A percentile compares a stretch with the other conserved stretches of the same genome.
Conservation (phyloP, 2,797 vertebrate genomes). For the Thripadectes ignobilis region DNA sequence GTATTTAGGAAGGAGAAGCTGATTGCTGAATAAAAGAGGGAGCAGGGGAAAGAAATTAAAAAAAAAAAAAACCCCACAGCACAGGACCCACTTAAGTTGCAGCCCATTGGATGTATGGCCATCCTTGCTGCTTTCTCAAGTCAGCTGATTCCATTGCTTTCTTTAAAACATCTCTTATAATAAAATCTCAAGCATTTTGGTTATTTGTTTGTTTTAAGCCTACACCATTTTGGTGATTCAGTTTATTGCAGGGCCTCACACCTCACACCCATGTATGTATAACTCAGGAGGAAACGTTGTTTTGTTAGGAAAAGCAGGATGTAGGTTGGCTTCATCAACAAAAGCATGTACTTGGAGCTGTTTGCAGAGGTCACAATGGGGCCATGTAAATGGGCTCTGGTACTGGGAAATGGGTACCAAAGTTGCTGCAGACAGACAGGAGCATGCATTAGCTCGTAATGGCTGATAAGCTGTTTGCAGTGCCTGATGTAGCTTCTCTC, state of each 20-base stretch:
- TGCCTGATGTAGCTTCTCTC: not conserved
- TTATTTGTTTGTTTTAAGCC: not conserved
- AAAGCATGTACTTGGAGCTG: not conserved
- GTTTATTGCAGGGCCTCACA: not conserved
- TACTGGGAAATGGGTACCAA: not conserved
- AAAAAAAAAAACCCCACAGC: no score
- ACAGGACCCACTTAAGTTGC: not conserved
- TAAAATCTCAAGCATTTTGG: not conserved
- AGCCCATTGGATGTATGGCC: not conserved
- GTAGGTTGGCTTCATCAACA: not conserved
- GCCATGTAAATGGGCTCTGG: not conserved
- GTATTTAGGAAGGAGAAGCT: not conserved
- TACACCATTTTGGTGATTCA: not conserved
- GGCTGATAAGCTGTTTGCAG: not conserved
- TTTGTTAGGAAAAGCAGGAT: not conserved
- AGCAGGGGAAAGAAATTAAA: not conserved
- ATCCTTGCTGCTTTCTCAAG: not conserved
- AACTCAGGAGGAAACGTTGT: not conserved
- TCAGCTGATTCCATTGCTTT: not conserved
- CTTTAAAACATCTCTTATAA: not conserved
- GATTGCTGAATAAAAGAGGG: not conserved
- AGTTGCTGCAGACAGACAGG: not conserved
- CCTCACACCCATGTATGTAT: not conserved
- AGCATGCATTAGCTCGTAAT: not conserved
- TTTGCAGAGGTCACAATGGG: not conserved